A percentile compares a stretch with the other conserved stretches of the same genome.
Evolutionary conservation across 1,140 invertebrate genomes (phyloP).

Genomic region (Drosophila kanapiae): DNA sequence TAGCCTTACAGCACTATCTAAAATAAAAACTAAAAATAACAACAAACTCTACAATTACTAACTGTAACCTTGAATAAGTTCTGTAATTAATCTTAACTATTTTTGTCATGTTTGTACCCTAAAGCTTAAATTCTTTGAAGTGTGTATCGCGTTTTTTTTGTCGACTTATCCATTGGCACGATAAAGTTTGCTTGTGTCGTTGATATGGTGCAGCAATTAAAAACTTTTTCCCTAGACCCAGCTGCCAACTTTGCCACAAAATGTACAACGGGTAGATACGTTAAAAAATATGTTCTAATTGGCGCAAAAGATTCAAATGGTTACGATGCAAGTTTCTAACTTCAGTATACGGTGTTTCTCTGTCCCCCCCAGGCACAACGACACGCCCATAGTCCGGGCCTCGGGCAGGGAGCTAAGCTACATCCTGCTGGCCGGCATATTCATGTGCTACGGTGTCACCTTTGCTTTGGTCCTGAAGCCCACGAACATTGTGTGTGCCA

Average conservation of each 20-base stretch:
- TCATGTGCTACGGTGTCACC: conserved; percentile 95
- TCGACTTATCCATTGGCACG: conserved; percentile 12
- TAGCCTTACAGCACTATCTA: too few species aligned
- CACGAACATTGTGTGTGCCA: conserved; percentile 90
- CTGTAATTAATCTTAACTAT: not conserved
- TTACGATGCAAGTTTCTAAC: conserved; percentile 14
- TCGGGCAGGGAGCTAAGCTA: conserved; percentile 95
- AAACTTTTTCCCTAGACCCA: conserved; percentile 47
- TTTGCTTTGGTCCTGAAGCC: conserved; percentile 93
- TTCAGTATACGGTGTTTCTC: not conserved
- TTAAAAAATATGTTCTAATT: conserved; percentile 35
- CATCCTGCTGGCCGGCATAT: conserved; percentile 94
- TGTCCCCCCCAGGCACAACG: conserved; percentile 87
- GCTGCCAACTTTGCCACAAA: conserved; percentile 25
- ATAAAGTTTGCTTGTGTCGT: conserved; percentile 16
- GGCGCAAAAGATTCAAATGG: conserved; percentile 16
- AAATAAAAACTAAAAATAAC: not conserved
- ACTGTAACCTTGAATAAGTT: not conserved
- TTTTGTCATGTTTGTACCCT: not conserved
- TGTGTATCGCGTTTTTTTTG: not conserved
- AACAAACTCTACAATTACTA: not conserved
- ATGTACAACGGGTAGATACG: conserved; percentile 11
- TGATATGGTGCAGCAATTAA: conserved; percentile 57
- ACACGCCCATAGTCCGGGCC: conserved; percentile 95
- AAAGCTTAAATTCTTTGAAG: not conserved